Base-by-base conservation (phyloP, 2,888 invertebrate species). In the Chrysomela aeneicollis region DNA sequence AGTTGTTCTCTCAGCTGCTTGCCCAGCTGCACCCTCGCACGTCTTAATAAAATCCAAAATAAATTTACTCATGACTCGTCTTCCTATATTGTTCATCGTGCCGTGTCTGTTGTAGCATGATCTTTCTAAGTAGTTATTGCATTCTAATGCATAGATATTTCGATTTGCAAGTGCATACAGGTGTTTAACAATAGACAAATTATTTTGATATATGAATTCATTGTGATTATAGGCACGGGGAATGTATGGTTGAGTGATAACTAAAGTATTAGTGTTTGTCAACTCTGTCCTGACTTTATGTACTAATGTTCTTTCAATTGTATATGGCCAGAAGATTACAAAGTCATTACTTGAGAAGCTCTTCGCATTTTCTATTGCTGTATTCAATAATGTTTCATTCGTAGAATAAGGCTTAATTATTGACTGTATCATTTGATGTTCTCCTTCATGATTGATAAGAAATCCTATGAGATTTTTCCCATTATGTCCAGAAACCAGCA, bases 251-350 rank as follows among this genome's bases (percentile, higher is more conserved):
- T 52, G 26, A 12, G 52, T 52, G 52, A 52, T 15, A 2, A 52
- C 10, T n/a, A 19, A 30, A 17, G 52, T 52, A 32, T 52, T 52
- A 52, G 30, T 52, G 26, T 52, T 30, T 52, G 52, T n/a, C 26
- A 32, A n/a, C 10, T 30, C 52, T 12, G 15, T 32, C 52, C 26
- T 32, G 52, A 52, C 17, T 52, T 52, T 30, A 52, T 52, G 52
- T 26, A 52, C 32, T 32, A 32, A 15, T 17, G 22, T 32, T 52
- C 32, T 52, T 18, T 52, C 52, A 52, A 15, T 32, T 52, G 52
- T 52, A 52, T 26, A 22, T 52, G 52, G 32, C 52, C 52, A 52
- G 17, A 52, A 52, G 30, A 52, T 52, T 30, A 52, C 32, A 30
- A 52, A 52, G 32, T 32, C 18, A 52, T 52, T 32, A 26, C 30